A percentile compares a stretch with the other conserved stretches of the same genome.
phyloP scores from a whole-genome alignment of 2,797 vertebrate species.

The Oophaga sylvatica region DNA sequence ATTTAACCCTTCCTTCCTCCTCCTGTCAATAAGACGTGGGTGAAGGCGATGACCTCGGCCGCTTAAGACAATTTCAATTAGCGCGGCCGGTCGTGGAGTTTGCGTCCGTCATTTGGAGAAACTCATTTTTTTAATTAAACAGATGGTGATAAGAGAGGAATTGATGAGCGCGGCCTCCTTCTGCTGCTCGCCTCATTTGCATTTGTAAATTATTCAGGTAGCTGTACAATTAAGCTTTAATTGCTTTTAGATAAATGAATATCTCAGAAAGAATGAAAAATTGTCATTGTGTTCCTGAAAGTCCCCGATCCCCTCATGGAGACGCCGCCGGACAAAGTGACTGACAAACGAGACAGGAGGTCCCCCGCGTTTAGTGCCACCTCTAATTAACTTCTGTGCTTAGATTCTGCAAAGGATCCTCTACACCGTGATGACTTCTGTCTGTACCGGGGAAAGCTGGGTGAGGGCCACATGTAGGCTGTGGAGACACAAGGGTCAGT shows the following conservation, averaged over 20 bases:
- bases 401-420: not conserved
- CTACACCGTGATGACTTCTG: too few species aligned
- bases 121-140: constrained; percentile 78
- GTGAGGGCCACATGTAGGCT: not conserved
- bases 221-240: constrained; percentile 76
- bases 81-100: constrained; percentile 71
- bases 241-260: constrained; percentile 77
- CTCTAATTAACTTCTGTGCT: not conserved
- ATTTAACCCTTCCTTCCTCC: not conserved
- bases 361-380: not conserved
- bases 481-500: too few species aligned
- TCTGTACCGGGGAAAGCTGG: too few species aligned
- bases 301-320: constrained; percentile 10
- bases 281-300: constrained; percentile 65
- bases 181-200: constrained; percentile 73
- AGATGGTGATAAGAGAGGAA: constrained; percentile 78
- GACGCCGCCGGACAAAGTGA: not conserved
- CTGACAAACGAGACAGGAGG: not conserved
- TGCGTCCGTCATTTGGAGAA: constrained; percentile 75
- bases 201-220: constrained; percentile 78
- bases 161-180: constrained; percentile 76
- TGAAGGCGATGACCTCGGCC: constrained; percentile 69
- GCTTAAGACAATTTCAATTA: constrained; percentile 73
- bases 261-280: constrained; percentile 75
- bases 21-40: not conserved